Evolutionary conservation across 2,113 vertebrate species (phyloP).

Genomic region (Cercopithecus mona): DNA sequence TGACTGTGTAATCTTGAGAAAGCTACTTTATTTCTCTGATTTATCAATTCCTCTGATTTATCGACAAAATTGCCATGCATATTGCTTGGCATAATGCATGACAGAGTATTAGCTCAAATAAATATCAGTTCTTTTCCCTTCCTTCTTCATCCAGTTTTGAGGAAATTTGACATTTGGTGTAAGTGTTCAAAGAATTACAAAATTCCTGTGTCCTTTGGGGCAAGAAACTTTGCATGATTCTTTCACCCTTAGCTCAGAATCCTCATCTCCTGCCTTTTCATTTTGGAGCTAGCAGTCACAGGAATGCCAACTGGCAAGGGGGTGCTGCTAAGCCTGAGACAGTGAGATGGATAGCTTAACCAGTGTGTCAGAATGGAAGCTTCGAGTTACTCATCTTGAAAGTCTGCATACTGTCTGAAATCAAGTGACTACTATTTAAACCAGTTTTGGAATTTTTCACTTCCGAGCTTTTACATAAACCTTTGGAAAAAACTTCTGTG

Average conservation of each 20-base stretch:
- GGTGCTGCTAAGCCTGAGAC: background rate
- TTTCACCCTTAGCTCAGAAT: background rate
- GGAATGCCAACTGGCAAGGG: background rate
- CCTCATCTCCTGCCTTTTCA: background rate
- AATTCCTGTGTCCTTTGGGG: background rate
- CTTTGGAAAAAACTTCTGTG: background rate
- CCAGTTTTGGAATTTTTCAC: background rate
- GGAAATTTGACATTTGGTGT: background rate
- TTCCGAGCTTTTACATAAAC: background rate
- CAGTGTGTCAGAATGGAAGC: background rate
- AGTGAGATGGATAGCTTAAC: background rate
- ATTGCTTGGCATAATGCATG: background rate
- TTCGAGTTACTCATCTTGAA: background rate
- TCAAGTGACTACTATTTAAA: background rate
- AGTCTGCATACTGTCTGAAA: background rate
- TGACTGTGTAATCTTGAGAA: background rate
- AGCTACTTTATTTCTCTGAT: background rate
- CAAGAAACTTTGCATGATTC: background rate
- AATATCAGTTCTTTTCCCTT: constrained; percentile 18
- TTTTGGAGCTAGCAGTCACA: background rate
- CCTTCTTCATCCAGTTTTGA: constrained; percentile 28
- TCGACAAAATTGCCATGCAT: background rate
- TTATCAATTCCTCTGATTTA: background rate
- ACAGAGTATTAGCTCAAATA: background rate
- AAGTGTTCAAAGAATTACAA: background rate